Evolutionary conservation across 2,113 vertebrate species (phyloP), one percentile per base, ranked within the genome.

Genomic region (Alligator sinensis): DNA sequence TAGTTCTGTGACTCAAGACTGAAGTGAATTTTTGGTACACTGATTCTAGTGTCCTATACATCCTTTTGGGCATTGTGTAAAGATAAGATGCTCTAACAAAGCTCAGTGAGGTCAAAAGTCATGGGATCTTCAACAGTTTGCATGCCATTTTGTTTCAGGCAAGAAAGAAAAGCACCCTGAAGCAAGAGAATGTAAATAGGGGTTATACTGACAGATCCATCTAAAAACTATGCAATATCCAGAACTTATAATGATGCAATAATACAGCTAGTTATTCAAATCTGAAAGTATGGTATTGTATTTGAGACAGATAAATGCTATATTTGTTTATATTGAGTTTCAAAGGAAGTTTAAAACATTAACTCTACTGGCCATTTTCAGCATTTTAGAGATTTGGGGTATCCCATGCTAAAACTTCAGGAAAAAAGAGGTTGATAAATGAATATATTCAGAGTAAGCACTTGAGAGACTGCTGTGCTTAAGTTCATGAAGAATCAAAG

Each of bases 51-150:
- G 96, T 97, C 93, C 89, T 83, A 58, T 0, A 59, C 93, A 88
- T 96, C 88, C 94, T 95, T 95, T 87, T 75, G 95, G 82, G 86
- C 88, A 97, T 96, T 97, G 95, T 95, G 92, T 64, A 38, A 84
- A 97, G 96, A 96, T 93, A 96, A 97, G 95, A 96, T 95, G 85
- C 87, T 96, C 91, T 96, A 96, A 96, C 95, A 97, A 97, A 94
- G 93, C 92, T 86, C 63, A 54, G 62, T 88, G 90, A 95, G 96
- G 96, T 97, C 96, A 97, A 95, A 97, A 96, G 96, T 79, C 96
- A 96, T 96, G 96, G 90, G 91, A 97, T 95, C 88, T 91, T 95
- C 94, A 92, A 84, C 85, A 81, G 86, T 87, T 86, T 91, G 84
- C 63, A 62, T 82, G 18, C 85, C 82, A 38, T 86, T 95, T 95